phyloP scores from a whole-genome alignment of 2,888 invertebrate species.

The Lamproptera curius region DNA sequence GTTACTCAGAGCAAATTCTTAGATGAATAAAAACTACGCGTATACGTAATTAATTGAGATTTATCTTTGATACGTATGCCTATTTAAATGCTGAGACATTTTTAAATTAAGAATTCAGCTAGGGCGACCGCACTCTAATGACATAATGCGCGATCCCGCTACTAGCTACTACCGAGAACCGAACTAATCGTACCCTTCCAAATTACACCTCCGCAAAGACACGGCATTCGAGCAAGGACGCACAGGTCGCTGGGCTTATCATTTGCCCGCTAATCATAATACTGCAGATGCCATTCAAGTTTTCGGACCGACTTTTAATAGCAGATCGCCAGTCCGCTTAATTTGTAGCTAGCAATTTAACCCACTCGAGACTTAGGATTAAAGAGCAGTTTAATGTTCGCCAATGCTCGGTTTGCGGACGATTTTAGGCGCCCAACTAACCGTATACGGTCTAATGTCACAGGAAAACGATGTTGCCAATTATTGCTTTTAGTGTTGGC shows the following conservation, averaged over 20 bases:
- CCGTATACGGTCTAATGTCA: constrained; percentile 12
- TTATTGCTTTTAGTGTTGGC: too few species aligned
- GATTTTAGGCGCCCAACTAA: constrained; percentile 1
- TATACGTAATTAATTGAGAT: too few species aligned
- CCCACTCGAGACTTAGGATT: constrained; percentile 44
- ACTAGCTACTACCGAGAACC: constrained; percentile 73
- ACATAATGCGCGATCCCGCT: constrained; percentile 61
- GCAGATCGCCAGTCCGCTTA: constrained; percentile 46
- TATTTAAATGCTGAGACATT: not conserved
- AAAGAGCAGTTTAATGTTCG: constrained; percentile 39
- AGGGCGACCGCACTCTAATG: constrained; percentile 52
- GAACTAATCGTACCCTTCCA: constrained; percentile 67
- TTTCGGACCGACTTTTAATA: constrained; percentile 64
- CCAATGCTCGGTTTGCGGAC: constrained; percentile 10
- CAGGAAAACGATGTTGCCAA: not conserved
- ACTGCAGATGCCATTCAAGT: constrained; percentile 70
- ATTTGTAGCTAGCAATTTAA: constrained; percentile 58
- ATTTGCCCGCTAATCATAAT: constrained; percentile 73
- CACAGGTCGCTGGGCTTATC: constrained; percentile 69
- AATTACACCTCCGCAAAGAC: constrained; percentile 73
- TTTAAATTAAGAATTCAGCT: constrained; percentile 28
- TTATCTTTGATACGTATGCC: too few species aligned
- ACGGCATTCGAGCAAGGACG: constrained; percentile 73
- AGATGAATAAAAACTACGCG: too few species aligned
- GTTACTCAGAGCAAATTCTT: too few species aligned